Base-by-base conservation (phyloP, 2,888 invertebrate genomes). In the Diarsia dahlii region DNA sequence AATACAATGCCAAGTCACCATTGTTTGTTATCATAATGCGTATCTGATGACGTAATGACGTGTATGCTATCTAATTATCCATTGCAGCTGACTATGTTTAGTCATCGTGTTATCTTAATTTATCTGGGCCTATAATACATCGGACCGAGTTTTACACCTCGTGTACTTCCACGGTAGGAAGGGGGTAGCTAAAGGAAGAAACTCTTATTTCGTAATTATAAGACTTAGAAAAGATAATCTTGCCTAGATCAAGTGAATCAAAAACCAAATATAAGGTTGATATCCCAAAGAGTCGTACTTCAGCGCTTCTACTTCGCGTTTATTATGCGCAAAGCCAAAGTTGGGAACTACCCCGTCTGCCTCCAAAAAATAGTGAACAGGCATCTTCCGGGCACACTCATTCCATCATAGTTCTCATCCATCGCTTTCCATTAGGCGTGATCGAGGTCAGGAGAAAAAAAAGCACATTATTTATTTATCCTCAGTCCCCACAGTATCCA, bases 1-100 rank as follows among this genome's bases (percentile, higher is more conserved):
- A 78, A 68, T 58, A 87, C 86, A 89, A 86, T 77, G 63, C 65
- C 20, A 39, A 39, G 39, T 39, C 8, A 34, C 71, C 66, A 85
- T 84, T 79, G 76, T 85, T 54, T 58, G 52, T 56, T 70, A 68
- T 75, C 64, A 23, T 76, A 70, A 74, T 63, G 62, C 54, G 46
- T 68, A 76, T 76, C 67, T 78, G 72, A 85, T 79, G 78, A 78
- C 62, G 39, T 62, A 76, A 74, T 71, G 76, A 62, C 66, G 23
- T 70, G 71, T 52, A 12, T 48, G 62, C 6, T 72, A 64, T 74
- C 50, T 54, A 60, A 54, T 71, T 23, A 65, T 64, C 62, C 46
- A 65, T 62, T 74, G 46, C 45, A 67, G 50, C 56, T 54, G 48
- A 10, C 13, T 20, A 50, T 67, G 65, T 70, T 54, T 48, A 15